phyloP scores from a whole-genome alignment of 2,113 vertebrate species.

The Mormyrus iriodes region DNA sequence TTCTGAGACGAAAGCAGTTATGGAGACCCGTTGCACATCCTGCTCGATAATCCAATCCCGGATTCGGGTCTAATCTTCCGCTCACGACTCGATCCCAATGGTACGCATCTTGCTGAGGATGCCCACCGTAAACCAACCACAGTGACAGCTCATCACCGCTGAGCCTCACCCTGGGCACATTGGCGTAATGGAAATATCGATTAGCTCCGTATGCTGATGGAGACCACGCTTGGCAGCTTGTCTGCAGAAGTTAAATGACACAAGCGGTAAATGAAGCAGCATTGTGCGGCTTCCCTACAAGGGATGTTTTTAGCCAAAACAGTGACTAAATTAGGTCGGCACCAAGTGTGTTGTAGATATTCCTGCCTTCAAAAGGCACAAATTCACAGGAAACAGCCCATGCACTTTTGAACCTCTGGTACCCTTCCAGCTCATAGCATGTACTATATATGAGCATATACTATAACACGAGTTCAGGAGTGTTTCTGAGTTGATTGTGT shows the following conservation, averaged over 20 bases:
- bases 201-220: not conserved
- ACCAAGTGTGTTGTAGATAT: not conserved
- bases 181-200: not conserved
- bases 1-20: not conserved
- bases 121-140: not conserved
- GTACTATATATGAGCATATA: too few relatives aligned
- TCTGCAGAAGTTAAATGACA: not conserved
- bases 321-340: not conserved
- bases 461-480: not conserved
- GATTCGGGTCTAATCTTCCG: not conserved
- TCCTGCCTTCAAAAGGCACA: not conserved
- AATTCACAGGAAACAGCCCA: not conserved
- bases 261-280: not conserved
- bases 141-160: not conserved
- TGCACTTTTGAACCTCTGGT: not conserved
- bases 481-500: not conserved
- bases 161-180: not conserved
- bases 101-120: not conserved
- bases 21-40: not conserved
- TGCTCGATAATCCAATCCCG: not conserved
- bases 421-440: not conserved
- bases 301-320: not conserved
- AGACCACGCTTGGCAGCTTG: not conserved
- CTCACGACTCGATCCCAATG: not conserved
- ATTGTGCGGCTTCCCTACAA: not conserved